These are phyloP conservation scores for Rattus rattus DNA, from an alignment of 2,113 vertebrate species.

Conservation along the genomic window DNA sequence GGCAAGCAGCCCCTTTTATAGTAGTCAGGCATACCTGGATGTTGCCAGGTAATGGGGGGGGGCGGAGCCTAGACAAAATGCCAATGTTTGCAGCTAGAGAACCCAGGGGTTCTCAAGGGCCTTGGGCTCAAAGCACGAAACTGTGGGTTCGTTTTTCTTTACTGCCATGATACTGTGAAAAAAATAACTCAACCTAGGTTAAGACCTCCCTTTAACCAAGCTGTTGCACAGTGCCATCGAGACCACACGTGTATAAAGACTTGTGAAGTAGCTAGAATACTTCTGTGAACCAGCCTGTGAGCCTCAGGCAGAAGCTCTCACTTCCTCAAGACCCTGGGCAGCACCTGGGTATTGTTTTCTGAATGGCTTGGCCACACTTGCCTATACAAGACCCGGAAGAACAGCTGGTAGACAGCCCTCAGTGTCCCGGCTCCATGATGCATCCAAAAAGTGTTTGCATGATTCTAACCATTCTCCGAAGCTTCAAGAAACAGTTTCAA, in stretches of 20 bases:
- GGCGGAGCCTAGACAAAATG: too few relatives aligned
- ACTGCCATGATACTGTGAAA: neutral
- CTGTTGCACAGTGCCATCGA: neutral
- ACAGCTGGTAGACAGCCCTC: neutral
- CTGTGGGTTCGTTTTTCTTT: neutral
- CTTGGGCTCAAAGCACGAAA: neutral
- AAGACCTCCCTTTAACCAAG: too few relatives aligned
- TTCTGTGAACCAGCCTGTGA: neutral
- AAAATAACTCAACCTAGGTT: neutral
- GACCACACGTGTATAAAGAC: neutral
- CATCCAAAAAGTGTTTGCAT: neutral
- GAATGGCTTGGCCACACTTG: neutral
- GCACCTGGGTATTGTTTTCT: neutral
- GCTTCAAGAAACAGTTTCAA: neutral
- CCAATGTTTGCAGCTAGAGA: neutral
- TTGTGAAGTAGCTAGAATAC: neutral
- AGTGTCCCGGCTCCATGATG: neutral
- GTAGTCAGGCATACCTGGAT: too few relatives aligned
- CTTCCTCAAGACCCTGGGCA: neutral
- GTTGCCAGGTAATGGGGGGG: too few relatives aligned
- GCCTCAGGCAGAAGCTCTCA: neutral
- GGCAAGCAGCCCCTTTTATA: too few relatives aligned
- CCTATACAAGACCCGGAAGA: neutral
- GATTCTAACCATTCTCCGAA: neutral
- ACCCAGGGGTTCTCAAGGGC: too few relatives aligned